These are phyloP conservation scores for Marmota flaviventris DNA, from an alignment of 2,113 vertebrate species.

Conservation along the genomic window DNA sequence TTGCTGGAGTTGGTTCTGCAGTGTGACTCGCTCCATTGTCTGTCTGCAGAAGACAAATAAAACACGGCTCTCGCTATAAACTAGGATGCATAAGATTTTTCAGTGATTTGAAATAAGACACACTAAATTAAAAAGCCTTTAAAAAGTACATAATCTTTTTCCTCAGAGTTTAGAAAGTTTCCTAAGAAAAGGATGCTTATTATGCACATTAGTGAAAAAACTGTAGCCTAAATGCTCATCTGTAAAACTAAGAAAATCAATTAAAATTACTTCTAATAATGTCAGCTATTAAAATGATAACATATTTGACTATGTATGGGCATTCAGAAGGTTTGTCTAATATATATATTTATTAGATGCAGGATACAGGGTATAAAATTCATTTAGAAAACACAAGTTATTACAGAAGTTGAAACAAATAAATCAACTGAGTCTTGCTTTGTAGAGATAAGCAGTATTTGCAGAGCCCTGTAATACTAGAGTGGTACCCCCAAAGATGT, in stretches of 20 bases:
- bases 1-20: conserved; percentile 96
- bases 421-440: neutral
- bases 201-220: conserved; percentile 21
- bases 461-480: neutral
- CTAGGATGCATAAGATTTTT: neutral
- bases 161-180: neutral
- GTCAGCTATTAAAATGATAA: neutral
- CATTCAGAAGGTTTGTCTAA: neutral
- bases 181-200: neutral
- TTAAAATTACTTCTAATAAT: conserved; percentile 41
- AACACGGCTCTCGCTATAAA: neutral
- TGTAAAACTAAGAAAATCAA: conserved; percentile 25
- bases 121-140: conserved; percentile 3
- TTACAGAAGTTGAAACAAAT: neutral
- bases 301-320: neutral
- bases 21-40: conserved; percentile 91
- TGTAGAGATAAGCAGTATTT: neutral
- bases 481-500: neutral
- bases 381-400: neutral
- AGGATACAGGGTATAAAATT: conserved; percentile 8
- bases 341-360: neutral
- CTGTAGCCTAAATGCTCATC: conserved; percentile 1
- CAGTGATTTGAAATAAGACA: neutral
- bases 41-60: conserved; percentile 89
- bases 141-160: neutral